Evolutionary conservation across 2,888 invertebrate genomes (phyloP).

Genomic region (Ctena decussata): DNA sequence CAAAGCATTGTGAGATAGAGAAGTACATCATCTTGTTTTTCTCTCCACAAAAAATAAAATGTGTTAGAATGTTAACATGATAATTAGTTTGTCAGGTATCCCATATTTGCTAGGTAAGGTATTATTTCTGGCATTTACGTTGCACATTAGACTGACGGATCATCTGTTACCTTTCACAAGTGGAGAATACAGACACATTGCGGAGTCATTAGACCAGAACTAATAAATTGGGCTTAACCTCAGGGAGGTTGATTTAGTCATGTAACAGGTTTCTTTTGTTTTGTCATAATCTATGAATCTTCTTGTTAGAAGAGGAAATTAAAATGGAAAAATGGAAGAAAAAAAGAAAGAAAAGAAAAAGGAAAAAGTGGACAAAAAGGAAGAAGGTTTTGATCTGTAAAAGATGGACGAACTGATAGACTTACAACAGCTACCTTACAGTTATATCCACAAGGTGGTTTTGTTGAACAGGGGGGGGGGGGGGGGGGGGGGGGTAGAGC

Average conservation of each 20-base stretch:
- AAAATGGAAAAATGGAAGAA: neutral
- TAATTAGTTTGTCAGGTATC: slow-evolving; percentile 6
- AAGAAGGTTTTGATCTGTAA: neutral
- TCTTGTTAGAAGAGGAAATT: neutral
- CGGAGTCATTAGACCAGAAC: neutral
- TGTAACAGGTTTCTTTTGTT: neutral
- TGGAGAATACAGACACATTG: neutral
- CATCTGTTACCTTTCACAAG: neutral
- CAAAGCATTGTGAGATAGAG: neutral
- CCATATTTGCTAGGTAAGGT: neutral
- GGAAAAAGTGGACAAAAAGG: too few species aligned
- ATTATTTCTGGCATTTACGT: neutral
- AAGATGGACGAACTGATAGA: neutral
- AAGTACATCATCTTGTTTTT: neutral
- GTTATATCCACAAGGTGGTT: too few species aligned
- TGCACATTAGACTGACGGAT: slow-evolving; percentile 1
- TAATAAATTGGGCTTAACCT: neutral
- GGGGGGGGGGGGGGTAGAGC: too few species aligned
- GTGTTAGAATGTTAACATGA: slow-evolving; percentile 6
- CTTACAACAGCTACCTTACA: too few species aligned
- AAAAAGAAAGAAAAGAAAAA: neutral
- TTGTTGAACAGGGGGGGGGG: too few species aligned
- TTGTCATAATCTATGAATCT: neutral
- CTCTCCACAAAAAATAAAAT: neutral
- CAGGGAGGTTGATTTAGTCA: neutral